Evolutionary conservation across 1,140 invertebrate species (phyloP).

Genomic region (Nilaparvata lugens): DNA sequence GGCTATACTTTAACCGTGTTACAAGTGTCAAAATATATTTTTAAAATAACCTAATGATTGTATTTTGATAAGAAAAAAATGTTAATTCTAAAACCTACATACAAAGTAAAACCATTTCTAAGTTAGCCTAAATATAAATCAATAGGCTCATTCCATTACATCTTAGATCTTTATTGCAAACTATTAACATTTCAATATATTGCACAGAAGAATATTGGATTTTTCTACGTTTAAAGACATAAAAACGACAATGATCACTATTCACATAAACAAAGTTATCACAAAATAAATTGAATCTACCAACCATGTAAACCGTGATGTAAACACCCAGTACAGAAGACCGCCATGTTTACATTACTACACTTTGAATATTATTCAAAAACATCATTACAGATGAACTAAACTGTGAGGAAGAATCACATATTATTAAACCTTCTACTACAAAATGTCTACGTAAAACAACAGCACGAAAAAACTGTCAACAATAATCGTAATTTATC

Average conservation of each 20-base stretch:
- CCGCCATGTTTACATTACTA: constrained; percentile 18
- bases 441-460: too few species aligned
- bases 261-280: not conserved
- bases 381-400: too few species aligned
- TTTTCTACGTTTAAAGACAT: not conserved
- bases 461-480: too few species aligned
- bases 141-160: not conserved
- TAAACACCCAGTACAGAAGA: constrained; percentile 20
- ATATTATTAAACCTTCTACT: too few species aligned
- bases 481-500: too few species aligned
- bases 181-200: not conserved
- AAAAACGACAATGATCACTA: not conserved
- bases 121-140: not conserved
- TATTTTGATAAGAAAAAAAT: too few species aligned
- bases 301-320: constrained; percentile 18
- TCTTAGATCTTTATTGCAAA: not conserved
- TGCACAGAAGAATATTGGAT: not conserved
- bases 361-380: too few species aligned
- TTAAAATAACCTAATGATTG: too few species aligned
- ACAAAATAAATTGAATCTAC: constrained; percentile 9
- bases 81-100: too few species aligned
- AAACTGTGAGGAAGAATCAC: too few species aligned
- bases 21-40: too few species aligned
- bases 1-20: too few species aligned
- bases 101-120: not conserved